phyloP scores from a whole-genome alignment of 2,113 vertebrate species.

The Epinephelus fuscoguttatus region DNA sequence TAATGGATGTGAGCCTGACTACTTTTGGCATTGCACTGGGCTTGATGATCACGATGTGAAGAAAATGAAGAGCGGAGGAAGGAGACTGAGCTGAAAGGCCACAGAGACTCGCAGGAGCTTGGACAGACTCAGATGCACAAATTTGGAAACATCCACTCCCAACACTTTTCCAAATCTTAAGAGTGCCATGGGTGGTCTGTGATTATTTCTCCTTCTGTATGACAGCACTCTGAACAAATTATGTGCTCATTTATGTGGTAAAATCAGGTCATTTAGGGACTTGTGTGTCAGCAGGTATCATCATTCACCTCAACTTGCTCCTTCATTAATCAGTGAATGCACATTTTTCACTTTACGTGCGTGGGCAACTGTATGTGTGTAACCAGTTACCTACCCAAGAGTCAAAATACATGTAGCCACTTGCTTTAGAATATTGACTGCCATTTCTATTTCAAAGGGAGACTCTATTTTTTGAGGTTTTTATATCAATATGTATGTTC shows the following conservation, averaged over 20 bases:
- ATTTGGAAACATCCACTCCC: conserved; percentile 22
- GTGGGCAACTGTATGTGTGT: too few relatives aligned
- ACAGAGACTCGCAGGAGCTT: conserved; percentile 5
- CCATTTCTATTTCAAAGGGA: too few relatives aligned
- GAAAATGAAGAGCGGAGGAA: conserved; percentile 29
- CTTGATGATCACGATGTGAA: conserved; percentile 40
- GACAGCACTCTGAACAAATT: neutral
- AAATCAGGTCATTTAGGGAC: neutral
- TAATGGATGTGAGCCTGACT: conserved; percentile 48
- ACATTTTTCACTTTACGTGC: too few relatives aligned
- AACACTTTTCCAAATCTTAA: neutral
- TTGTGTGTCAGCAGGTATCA: neutral
- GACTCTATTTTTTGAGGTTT: too few relatives aligned
- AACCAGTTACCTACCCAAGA: too few relatives aligned
- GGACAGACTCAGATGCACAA: conserved; percentile 20
- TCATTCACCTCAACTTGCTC: neutral
- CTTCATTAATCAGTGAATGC: too few relatives aligned
- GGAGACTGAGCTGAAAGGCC: conserved; percentile 13
- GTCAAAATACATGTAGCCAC: too few relatives aligned
- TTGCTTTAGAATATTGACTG: too few relatives aligned
- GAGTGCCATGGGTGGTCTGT: neutral
- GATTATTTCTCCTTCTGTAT: neutral
- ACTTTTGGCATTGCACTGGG: conserved; percentile 28
- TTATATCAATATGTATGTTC: too few relatives aligned
- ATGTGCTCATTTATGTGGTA: neutral